phyloP scores from a whole-genome alignment of 2,888 invertebrate genomes.

The Thumatha senex region DNA sequence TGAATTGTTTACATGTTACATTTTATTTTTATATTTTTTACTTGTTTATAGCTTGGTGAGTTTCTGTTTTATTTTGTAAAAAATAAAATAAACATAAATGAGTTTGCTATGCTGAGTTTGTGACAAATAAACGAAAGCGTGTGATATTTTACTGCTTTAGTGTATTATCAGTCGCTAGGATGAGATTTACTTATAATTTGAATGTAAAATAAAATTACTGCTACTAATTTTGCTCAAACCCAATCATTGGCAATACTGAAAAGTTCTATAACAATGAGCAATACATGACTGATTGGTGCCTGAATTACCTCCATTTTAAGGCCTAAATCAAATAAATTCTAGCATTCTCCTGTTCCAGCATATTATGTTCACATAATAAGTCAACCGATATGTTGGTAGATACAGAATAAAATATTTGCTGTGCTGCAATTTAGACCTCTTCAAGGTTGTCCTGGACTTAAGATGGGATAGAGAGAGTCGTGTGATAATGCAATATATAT shows the following conservation, averaged over 20 bases:
- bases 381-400: conserved; percentile 46
- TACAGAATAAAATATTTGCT: conserved; percentile 68
- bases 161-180: conserved; percentile 14
- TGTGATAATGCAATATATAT: no score
- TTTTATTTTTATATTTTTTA: conserved; percentile 73
- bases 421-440: conserved; percentile 59
- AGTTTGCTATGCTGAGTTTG: conserved; percentile 37
- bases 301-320: conserved; percentile 6
- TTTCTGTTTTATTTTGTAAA: conserved; percentile 47
- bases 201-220: no score
- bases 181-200: no score
- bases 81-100: conserved; percentile 20
- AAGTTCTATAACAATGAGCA: no score
- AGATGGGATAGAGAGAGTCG: no score
- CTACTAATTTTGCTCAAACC: no score
- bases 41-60: conserved; percentile 64
- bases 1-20: conserved; percentile 65
- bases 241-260: no score
- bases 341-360: conserved; percentile 49
- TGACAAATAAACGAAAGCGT: conserved; percentile 29
- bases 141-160: conserved; percentile 27
- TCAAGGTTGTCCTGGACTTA: background rate
- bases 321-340: conserved; percentile 39
- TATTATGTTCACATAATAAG: no score
- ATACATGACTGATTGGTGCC: no score